Conservation (phyloP, 2,113 vertebrate genomes). For the Pelecanus crispus region DNA sequence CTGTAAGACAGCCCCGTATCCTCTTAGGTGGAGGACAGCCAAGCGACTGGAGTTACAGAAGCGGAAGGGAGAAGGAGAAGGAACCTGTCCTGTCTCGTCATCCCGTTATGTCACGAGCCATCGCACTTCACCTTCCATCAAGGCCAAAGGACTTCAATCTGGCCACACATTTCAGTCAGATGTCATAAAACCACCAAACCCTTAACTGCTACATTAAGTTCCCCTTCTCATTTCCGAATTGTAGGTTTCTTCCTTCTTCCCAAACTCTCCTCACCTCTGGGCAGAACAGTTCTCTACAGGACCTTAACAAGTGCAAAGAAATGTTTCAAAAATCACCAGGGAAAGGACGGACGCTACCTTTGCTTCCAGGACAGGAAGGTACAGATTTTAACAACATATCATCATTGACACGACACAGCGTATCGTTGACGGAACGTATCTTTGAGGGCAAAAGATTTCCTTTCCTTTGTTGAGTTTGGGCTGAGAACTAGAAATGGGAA, state of each 20-base stretch:
- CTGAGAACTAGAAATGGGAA: not conserved
- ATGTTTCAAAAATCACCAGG: not conserved
- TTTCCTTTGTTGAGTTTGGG: not conserved
- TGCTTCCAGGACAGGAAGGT: not conserved
- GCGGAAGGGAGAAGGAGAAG: no score
- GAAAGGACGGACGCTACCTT: not conserved
- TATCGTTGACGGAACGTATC: not conserved
- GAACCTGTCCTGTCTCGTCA: not conserved
- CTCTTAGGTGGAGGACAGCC: no score
- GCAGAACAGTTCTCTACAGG: not conserved
- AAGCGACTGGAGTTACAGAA: no score
- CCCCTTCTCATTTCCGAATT: not conserved
- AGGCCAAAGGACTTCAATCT: not conserved
- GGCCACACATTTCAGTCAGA: not conserved
- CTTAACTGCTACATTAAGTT: not conserved
- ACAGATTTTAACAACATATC: no score
- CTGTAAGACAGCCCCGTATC: no score
- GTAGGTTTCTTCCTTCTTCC: not conserved
- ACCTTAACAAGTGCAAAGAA: not conserved
- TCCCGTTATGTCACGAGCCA: not conserved
- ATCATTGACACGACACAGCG: rapidly evolving
- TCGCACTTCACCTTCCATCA: not conserved
- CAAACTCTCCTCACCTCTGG: not conserved
- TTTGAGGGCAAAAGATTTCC: not conserved
- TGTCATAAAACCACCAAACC: not conserved